Conservation (phyloP, 2,888 invertebrate genomes). For the Ectemnius cavifrons region DNA sequence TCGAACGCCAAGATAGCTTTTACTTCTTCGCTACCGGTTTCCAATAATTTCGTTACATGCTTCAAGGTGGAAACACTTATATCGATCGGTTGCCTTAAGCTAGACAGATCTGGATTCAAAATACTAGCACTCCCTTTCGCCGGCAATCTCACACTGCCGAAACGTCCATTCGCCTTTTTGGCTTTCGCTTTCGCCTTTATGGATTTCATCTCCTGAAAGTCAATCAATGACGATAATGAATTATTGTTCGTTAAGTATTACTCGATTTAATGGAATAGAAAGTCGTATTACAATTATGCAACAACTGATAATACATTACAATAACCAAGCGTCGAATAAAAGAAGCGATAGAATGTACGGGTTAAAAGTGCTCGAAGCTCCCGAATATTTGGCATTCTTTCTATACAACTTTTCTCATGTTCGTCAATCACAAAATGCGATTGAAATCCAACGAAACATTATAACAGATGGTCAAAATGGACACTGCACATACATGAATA, state of each 20-base stretch:
- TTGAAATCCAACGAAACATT: no score
- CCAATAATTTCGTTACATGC: constrained; percentile 85
- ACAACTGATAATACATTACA: no score
- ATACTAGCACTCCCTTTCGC: constrained; percentile 27
- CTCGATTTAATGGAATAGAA: no score
- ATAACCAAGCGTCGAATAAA: no score
- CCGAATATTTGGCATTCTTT: not conserved
- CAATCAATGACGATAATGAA: not conserved
- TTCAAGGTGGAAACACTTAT: constrained; percentile 85
- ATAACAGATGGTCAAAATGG: no score
- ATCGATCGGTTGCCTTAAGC: constrained; percentile 82
- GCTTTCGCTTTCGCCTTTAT: constrained; percentile 61
- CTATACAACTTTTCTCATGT: no score
- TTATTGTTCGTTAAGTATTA: no score
- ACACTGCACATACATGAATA: no score
- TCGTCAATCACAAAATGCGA: no score
- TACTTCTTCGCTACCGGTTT: constrained; percentile 88
- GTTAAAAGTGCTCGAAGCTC: not conserved
- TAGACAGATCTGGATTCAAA: constrained; percentile 70
- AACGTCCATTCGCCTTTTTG: constrained; percentile 58
- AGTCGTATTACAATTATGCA: no score
- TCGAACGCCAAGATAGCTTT: constrained; percentile 85
- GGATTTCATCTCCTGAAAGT: constrained; percentile 47
- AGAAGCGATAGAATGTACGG: not conserved
- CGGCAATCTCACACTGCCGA: constrained; percentile 52